Evolutionary conservation across 2,113 vertebrate species (phyloP).

Genomic region (Lanius ludovicianus): DNA sequence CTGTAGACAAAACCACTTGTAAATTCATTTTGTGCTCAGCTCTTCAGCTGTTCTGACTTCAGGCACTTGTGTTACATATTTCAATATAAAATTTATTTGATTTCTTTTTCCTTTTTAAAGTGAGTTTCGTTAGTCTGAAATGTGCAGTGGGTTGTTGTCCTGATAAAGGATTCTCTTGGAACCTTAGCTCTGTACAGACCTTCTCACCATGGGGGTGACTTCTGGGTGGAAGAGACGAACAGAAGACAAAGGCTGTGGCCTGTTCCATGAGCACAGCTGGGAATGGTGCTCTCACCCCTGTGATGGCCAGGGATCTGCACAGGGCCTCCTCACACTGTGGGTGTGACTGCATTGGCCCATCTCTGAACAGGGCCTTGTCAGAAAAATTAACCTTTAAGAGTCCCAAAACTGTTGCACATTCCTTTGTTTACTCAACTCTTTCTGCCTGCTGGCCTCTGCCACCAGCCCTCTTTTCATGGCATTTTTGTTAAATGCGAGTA

Average conservation of each 20-base stretch:
- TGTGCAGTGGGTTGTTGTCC: neutral
- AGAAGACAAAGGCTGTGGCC: neutral
- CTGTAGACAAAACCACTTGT: neutral
- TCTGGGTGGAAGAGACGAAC: neutral
- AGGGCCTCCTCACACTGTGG: fast-evolving
- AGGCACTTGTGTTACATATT: neutral
- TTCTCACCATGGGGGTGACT: neutral
- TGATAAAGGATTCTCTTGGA: neutral
- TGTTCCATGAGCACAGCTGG: neutral
- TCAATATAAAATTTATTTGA: neutral
- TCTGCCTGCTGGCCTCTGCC: neutral
- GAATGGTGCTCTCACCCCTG: neutral
- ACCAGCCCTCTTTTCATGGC: neutral
- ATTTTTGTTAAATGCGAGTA: neutral
- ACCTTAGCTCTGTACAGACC: neutral
- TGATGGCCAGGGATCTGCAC: neutral
- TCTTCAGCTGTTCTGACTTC: neutral
- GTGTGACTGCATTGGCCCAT: neutral
- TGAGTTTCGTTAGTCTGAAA: neutral
- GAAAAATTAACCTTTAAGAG: neutral
- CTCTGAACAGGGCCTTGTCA: neutral
- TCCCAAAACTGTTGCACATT: neutral
- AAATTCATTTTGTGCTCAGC: neutral
- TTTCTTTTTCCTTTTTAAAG: neutral
- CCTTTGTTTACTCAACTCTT: neutral